These are phyloP conservation scores for Noctua janthina DNA, from an alignment of 2,888 invertebrate species.

Conservation along the genomic window DNA sequence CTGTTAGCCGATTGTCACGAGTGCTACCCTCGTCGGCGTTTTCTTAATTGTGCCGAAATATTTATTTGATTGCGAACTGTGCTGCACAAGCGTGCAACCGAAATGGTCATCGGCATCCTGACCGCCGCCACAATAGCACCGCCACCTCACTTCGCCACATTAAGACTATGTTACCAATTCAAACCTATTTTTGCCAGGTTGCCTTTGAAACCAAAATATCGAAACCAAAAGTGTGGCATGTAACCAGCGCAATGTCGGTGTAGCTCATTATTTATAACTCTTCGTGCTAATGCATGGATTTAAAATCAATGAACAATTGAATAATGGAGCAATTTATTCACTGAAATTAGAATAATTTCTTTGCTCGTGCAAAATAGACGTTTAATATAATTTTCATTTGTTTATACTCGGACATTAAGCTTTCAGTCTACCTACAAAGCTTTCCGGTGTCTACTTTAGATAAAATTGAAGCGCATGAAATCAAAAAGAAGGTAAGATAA, in stretches of 20 bases:
- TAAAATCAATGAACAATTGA: constrained; percentile 51
- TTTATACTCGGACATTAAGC: constrained; percentile 4
- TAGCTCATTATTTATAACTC: constrained; percentile 46
- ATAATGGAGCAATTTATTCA: constrained; percentile 38
- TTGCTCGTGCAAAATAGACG: constrained; percentile 30
- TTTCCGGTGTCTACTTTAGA: background rate
- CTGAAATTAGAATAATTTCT: constrained; percentile 51
- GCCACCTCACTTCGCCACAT: constrained; percentile 72
- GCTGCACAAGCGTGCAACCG: constrained; percentile 88
- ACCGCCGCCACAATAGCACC: constrained; percentile 82
- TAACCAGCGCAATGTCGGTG: constrained; percentile 23
- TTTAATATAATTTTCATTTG: constrained; percentile 40
- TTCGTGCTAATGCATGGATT: constrained; percentile 43
- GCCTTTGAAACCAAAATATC: constrained; percentile 52
- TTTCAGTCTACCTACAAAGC: background rate
- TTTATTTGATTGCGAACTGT: constrained; percentile 90
- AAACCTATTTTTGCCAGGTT: constrained; percentile 75
- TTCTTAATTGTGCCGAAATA: constrained; percentile 91
- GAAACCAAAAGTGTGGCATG: constrained; percentile 43
- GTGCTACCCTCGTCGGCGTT: constrained; percentile 89
- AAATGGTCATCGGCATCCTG: constrained; percentile 89
- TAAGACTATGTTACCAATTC: constrained; percentile 75
- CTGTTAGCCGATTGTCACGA: constrained; percentile 86
- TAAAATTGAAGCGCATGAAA: constrained; percentile 18
- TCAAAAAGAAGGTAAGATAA: constrained; percentile 20